phyloP scores from a whole-genome alignment of 2,113 vertebrate species.

The Lucifuga dentata region DNA sequence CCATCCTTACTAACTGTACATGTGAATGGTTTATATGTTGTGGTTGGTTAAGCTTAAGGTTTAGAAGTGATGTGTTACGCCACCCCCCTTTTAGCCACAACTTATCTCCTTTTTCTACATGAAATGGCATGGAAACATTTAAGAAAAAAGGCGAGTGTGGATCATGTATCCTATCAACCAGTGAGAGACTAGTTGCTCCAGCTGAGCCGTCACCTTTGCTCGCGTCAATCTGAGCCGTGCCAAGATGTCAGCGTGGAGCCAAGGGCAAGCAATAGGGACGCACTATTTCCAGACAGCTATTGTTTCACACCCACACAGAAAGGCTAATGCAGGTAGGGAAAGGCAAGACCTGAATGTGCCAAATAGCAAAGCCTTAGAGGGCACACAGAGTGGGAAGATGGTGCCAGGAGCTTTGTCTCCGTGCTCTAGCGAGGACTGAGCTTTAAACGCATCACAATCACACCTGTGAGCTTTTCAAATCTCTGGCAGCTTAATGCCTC shows the following conservation, averaged over 20 bases:
- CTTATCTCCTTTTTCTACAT: neutral
- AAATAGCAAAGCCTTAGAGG: constrained; percentile 48
- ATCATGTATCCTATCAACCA: constrained; percentile 48
- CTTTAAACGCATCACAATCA: constrained; percentile 52
- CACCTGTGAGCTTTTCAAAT: constrained; percentile 64
- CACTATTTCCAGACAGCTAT: constrained; percentile 58
- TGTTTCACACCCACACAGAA: constrained; percentile 55
- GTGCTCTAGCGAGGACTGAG: constrained; percentile 47
- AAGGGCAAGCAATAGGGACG: constrained; percentile 38
- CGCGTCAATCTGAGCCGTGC: constrained; percentile 24
- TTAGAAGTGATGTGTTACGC: too few species aligned
- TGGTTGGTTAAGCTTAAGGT: too few species aligned
- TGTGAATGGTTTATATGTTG: too few species aligned
- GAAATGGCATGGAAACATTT: too few species aligned
- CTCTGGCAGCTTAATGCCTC: constrained; percentile 43
- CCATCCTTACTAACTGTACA: too few species aligned
- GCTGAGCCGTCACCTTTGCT: constrained; percentile 22
- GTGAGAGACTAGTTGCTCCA: constrained; percentile 49
- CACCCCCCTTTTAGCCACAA: too few species aligned
- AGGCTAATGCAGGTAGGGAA: constrained; percentile 54
- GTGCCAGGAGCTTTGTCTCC: constrained; percentile 61
- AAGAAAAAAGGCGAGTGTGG: constrained; percentile 22
- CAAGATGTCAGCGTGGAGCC: constrained; percentile 37
- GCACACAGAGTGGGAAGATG: constrained; percentile 42
- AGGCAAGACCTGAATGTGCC: constrained; percentile 45